A percentile compares a stretch with the other conserved stretches of the same genome.
Evolutionary conservation across 2,888 invertebrate genomes (phyloP).

Genomic region (Luffia ferchaultella): DNA sequence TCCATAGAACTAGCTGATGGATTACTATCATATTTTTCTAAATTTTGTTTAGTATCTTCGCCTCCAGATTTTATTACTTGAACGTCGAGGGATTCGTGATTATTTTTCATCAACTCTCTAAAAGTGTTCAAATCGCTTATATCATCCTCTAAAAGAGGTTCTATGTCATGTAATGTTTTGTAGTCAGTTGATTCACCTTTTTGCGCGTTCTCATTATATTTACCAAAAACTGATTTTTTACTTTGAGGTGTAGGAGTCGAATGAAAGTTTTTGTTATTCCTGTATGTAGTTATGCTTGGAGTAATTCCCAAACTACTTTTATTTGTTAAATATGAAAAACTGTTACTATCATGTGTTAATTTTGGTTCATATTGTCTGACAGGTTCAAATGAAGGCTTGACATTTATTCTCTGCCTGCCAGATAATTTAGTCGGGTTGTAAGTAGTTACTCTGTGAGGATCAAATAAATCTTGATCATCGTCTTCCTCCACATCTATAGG

Average conservation of each 20-base stretch:
- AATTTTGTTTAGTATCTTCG: conserved; percentile 11
- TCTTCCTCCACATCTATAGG: conserved; percentile 47
- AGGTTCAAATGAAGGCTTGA: conserved; percentile 25
- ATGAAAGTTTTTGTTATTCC: not conserved
- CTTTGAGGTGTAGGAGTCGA: not conserved
- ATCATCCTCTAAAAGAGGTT: conserved; percentile 66
- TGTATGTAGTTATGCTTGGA: not conserved
- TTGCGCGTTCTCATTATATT: conserved; percentile 15
- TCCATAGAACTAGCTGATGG: conserved; percentile 52
- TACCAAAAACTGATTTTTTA: not conserved
- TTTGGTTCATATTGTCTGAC: not conserved
- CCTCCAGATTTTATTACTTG: conserved; percentile 54
- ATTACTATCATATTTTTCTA: conserved; percentile 40
- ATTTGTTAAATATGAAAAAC: not conserved
- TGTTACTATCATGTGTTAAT: not conserved
- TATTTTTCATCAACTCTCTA: conserved; percentile 55
- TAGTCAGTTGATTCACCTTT: conserved; percentile 41
- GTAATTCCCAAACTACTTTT: not conserved
- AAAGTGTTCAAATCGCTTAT: conserved; percentile 57
- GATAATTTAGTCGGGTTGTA: conserved; percentile 50
- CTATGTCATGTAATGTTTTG: conserved; percentile 60
- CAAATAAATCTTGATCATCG: conserved; percentile 49
- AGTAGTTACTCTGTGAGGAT: conserved; percentile 52
- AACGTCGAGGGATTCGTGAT: conserved; percentile 55
- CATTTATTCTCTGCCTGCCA: conserved; percentile 42